These are phyloP conservation scores for Steinernema feltiae DNA, from an alignment of 1,140 invertebrate species.

Conservation along the genomic window DNA sequence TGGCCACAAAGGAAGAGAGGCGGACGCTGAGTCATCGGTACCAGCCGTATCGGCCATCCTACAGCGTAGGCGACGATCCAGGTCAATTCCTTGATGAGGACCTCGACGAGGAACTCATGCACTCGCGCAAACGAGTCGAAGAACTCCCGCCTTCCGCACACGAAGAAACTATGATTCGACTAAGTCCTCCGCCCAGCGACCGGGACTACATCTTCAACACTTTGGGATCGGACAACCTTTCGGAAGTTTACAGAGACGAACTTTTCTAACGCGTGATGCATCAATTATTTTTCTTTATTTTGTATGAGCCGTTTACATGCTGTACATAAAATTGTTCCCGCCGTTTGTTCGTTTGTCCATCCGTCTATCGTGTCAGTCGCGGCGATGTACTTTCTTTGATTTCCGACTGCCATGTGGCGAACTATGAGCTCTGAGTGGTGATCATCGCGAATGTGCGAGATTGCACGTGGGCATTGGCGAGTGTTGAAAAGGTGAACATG, in stretches of 20 bases:
- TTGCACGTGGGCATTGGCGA: too few species aligned
- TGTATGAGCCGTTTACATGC: background rate
- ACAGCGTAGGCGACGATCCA: conserved; percentile 22
- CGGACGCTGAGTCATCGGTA: background rate
- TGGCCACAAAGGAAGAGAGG: conserved; percentile 19
- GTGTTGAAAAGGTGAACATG: too few species aligned
- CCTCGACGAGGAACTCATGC: conserved; percentile 10
- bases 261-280: background rate
- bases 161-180: conserved; percentile 17
- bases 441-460: too few species aligned
- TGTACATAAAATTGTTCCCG: background rate
- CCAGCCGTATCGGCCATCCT: conserved; percentile 14
- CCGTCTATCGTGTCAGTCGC: background rate
- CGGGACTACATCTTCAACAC: conserved; percentile 27
- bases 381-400: background rate
- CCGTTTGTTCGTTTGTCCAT: background rate
- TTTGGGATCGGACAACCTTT: background rate
- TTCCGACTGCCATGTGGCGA: background rate
- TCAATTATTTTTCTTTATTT: background rate
- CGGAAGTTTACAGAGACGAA: conserved; percentile 21
- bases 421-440: too few species aligned
- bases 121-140: background rate
- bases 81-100: conserved; percentile 30
- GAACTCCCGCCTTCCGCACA: background rate
- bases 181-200: conserved; percentile 33